Conservation (phyloP, 1,140 invertebrate genomes). For the Drosophila orena region DNA sequence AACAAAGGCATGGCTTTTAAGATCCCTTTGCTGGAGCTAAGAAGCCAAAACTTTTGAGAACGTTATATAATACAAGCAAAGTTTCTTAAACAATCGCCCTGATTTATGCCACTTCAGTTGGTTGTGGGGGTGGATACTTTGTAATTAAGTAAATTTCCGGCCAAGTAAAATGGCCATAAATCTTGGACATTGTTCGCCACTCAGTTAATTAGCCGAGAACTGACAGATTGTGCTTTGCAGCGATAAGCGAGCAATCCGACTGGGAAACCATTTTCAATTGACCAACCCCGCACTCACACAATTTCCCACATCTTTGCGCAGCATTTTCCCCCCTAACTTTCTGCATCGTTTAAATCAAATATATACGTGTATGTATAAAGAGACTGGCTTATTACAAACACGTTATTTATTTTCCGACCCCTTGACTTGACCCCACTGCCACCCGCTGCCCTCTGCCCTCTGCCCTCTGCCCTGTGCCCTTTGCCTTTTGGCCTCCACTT, state of each 20-base stretch:
- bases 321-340: conserved; percentile 3
- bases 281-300: no score
- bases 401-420: conserved; percentile 61
- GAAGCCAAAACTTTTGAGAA: neutral
- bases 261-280: conserved; percentile 27
- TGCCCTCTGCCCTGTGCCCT: neutral
- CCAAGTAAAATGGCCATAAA: conserved; percentile 24
- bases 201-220: conserved; percentile 33
- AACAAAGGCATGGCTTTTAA: neutral
- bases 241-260: conserved; percentile 15
- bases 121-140: neutral
- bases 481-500: neutral
- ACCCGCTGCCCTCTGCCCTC: no score
- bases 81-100: conserved; percentile 2
- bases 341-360: conserved; percentile 56
- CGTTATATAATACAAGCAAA: neutral
- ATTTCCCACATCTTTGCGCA: no score
- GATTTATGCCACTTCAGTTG: conserved; percentile 11
- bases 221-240: conserved; percentile 28
- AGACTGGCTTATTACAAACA: conserved; percentile 52
- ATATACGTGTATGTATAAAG: neutral
- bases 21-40: no score
- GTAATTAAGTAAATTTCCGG: conserved; percentile 29
- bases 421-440: neutral
- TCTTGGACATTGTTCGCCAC: conserved; percentile 39